phyloP scores from a whole-genome alignment of 2,113 vertebrate genomes.

The Nycticorax nycticorax region DNA sequence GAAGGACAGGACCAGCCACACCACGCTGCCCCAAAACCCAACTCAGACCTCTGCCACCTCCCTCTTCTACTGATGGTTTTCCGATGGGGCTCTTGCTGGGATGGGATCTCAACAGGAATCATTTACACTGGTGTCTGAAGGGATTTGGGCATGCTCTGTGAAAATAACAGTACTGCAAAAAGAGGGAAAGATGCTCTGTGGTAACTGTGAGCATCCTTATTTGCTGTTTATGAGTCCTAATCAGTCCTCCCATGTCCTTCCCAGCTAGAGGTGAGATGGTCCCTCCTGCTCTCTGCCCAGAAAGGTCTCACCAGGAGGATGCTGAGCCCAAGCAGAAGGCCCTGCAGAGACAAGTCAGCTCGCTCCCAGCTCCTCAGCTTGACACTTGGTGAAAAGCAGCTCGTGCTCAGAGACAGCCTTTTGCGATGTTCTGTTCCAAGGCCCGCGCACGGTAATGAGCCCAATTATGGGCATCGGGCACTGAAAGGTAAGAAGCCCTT shows the following conservation, averaged over 20 bases:
- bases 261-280: neutral
- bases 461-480: conserved; percentile 22
- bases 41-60: neutral
- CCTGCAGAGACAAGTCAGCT: neutral
- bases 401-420: neutral
- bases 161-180: neutral
- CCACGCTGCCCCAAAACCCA: neutral
- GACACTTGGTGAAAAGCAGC: neutral
- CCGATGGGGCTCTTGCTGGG: neutral
- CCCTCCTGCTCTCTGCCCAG: neutral
- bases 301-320: neutral
- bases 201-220: neutral
- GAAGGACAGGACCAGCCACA: neutral
- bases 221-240: neutral
- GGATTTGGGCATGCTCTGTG: neutral
- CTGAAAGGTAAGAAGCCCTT: conserved; percentile 25
- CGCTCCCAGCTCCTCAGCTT: neutral
- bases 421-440: neutral
- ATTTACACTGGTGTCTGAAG: neutral
- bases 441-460: neutral
- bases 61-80: neutral
- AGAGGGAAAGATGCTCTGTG: neutral
- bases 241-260: neutral
- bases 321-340: neutral
- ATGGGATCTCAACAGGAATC: neutral